A percentile compares a stretch with the other conserved stretches of the same genome.
phyloP scores from a whole-genome alignment of 2,797 vertebrate species.

The Rallus crepitans region DNA sequence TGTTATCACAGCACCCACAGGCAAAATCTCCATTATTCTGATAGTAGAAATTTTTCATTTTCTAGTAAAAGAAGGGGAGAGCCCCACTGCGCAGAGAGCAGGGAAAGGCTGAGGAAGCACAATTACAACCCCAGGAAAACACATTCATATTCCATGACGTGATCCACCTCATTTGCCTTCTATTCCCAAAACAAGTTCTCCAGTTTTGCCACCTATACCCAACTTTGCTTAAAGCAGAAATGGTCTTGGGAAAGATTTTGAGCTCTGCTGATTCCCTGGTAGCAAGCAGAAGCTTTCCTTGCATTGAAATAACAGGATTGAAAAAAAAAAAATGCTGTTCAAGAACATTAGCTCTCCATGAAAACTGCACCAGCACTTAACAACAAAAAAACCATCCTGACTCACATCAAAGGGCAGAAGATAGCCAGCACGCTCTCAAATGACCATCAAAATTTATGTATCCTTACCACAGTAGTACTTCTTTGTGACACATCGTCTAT shows the following conservation, averaged over 20 bases:
- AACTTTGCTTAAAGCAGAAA: not conserved
- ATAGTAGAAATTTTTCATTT: not conserved
- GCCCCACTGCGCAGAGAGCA: not conserved
- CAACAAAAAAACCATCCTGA: not conserved
- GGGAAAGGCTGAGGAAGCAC: not conserved
- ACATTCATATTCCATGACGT: rapidly evolving
- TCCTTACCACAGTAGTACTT: not conserved
- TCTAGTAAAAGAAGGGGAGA: not conserved
- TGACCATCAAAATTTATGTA: not conserved
- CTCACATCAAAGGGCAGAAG: not conserved
- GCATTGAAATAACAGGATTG: not conserved
- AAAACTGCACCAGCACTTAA: not conserved
- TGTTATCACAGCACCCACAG: not conserved
- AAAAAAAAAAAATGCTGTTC: not conserved
- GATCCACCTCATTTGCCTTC: not conserved
- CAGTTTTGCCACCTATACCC: not conserved
- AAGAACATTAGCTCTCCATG: not conserved
- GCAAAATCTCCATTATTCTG: not conserved
- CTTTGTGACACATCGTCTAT: not conserved
- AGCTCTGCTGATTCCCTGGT: not conserved
- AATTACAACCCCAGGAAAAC: not conserved
- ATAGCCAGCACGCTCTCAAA: not conserved
- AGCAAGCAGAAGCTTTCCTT: not conserved
- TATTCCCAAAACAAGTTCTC: not conserved
- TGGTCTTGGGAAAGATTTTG: not conserved